Evolutionary conservation across 2,797 vertebrate genomes (phyloP), one percentile per base, ranked within the genome.

Genomic region (Babyrousa celebensis): DNA sequence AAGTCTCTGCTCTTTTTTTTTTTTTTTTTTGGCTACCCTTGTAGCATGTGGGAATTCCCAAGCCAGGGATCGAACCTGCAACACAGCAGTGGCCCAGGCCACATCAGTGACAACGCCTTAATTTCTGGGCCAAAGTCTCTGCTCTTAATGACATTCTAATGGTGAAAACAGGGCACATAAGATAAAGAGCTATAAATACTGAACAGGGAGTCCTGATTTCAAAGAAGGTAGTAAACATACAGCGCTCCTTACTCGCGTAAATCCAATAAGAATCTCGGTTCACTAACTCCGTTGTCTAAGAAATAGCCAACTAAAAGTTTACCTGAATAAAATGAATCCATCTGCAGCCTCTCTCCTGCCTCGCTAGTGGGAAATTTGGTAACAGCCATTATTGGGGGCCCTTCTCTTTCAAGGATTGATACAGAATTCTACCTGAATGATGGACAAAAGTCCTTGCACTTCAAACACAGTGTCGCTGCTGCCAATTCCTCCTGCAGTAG

Each of bases 211-310:
- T 43, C 36, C 70, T 85, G 78, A 75, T 71, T 83, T 67, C 40
- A 78, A 6, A 67, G 70, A 56, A 89, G 25, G 54, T 15, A 36
- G 27, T 40, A 85, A 71, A 62, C 4, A 72, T 21, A 63, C 3
- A 77, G n/a, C 36, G n/a, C 6, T 36, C 11, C 20, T 67, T 56
- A 77, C 1, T 85, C 52, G 68, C 0, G 6, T 48, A 79, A 21
- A 72, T 23, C 18, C 32, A 77, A 7, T 86, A 40, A 94, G 89
- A 84, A 14, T 89, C 48, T 90, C 14, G 65, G 56, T 70, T 95
- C 23, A 87, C 20, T 83, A 90, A 84, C 29, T 67, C 29, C 43
- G 17, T 18, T 92, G 21, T 25, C 60, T 4, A 63, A 72, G 40
- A 93, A 83, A 75, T 58, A 25, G 2, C 21, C 54, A 65, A 63